A percentile compares a stretch with the other conserved stretches of the same genome.
Evolutionary conservation across 2,888 invertebrate species (phyloP).

Genomic region (Tineola bisselliella): DNA sequence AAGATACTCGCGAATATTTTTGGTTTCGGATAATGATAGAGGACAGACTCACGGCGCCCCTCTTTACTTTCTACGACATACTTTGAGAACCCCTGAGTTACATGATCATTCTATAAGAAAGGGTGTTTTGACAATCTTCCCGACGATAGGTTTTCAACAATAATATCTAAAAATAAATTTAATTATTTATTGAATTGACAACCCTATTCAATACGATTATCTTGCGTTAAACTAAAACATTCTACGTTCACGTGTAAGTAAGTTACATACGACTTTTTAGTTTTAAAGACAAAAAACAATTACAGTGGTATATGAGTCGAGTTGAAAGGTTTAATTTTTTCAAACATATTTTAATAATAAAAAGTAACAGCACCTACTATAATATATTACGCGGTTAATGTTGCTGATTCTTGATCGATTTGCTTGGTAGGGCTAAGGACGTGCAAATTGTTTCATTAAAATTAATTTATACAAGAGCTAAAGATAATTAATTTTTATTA

Average conservation of each 20-base stretch:
- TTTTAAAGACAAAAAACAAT: neutral
- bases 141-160: too few relatives aligned
- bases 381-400: neutral
- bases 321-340: constrained; percentile 6
- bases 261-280: neutral
- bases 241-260: neutral
- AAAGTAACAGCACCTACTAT: neutral
- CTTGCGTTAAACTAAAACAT: neutral
- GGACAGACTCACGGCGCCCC: too few relatives aligned
- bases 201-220: neutral
- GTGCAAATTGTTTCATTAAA: constrained; percentile 2
- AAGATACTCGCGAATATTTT: too few relatives aligned
- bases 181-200: neutral
- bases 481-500: too few relatives aligned
- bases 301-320: neutral
- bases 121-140: too few relatives aligned
- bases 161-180: too few relatives aligned
- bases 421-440: neutral
- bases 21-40: too few relatives aligned
- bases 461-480: neutral
- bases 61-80: too few relatives aligned
- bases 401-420: neutral
- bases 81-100: too few relatives aligned
- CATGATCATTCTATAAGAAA: too few relatives aligned
- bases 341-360: neutral